These are phyloP conservation scores for Seriola aureovittata DNA, from an alignment of 2,113 vertebrate genomes.

Conservation along the genomic window DNA sequence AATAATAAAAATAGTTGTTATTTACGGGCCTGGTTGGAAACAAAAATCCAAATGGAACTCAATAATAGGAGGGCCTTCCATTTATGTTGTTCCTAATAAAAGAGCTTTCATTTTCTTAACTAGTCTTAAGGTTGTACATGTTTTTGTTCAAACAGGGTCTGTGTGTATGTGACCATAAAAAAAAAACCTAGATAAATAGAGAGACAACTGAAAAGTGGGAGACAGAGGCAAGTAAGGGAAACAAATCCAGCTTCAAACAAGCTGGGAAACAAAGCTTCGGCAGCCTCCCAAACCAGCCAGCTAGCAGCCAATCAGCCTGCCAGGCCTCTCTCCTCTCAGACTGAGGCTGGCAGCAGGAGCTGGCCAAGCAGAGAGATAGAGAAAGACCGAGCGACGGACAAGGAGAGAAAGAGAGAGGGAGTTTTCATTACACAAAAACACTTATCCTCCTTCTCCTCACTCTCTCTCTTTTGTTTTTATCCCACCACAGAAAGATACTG, in stretches of 20 bases:
- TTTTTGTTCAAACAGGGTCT: conserved; percentile 25
- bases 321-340: conserved; percentile 69
- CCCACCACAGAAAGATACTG: conserved; percentile 50
- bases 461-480: conserved; percentile 57
- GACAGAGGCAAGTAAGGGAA: conserved; percentile 64
- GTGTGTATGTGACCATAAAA: neutral
- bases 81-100: neutral
- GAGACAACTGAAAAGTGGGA: conserved; percentile 43
- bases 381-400: conserved; percentile 44
- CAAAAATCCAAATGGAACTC: neutral
- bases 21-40: neutral
- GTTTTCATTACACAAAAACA: conserved; percentile 76
- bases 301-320: conserved; percentile 73
- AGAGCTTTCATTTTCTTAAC: conserved; percentile 4
- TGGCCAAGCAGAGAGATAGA: conserved; percentile 63
- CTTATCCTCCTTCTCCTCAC: conserved; percentile 47
- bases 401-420: conserved; percentile 54
- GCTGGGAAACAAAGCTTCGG: conserved; percentile 72
- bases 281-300: conserved; percentile 69
- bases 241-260: conserved; percentile 75
- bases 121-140: conserved; percentile 9
- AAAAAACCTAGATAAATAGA: conserved; percentile 24
- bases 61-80: neutral
- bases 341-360: conserved; percentile 65
- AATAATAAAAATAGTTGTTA: neutral